Evolutionary conservation across 1,140 invertebrate species (phyloP).

Genomic region (Drosophila sproati): DNA sequence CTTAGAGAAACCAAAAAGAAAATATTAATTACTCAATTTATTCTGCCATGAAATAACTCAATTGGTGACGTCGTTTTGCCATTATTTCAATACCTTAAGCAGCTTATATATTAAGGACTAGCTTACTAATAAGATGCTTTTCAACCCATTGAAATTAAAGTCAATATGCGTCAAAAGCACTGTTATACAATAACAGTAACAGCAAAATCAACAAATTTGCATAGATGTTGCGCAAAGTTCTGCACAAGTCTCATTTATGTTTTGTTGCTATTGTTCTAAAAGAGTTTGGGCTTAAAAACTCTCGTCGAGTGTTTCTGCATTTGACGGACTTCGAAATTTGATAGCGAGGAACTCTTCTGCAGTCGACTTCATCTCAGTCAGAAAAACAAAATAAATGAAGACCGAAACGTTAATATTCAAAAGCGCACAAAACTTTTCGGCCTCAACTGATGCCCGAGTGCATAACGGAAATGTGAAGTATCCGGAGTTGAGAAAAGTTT

Average conservation of each 20-base stretch:
- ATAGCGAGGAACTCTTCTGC: conserved; percentile 30
- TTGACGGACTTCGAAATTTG: conserved; percentile 52
- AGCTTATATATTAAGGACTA: neutral
- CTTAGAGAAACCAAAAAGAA: neutral
- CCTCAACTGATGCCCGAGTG: conserved; percentile 20
- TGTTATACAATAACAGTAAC: conserved; percentile 13
- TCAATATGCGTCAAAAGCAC: conserved; percentile 45
- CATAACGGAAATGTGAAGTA: conserved; percentile 50
- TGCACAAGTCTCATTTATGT: conserved; percentile 30
- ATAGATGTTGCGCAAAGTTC: conserved; percentile 32
- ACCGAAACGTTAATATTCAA: conserved; percentile 33
- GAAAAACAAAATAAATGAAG: conserved; percentile 7
- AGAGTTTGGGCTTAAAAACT: conserved; percentile 10
- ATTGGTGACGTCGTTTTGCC: neutral
- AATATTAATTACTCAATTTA: conserved; percentile 4
- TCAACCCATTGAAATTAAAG: conserved; percentile 33
- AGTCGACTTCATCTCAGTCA: conserved; percentile 18
- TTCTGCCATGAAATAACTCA: neutral
- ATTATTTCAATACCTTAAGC: neutral
- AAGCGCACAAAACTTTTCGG: conserved; percentile 37
- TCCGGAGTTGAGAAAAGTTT: conserved; percentile 36
- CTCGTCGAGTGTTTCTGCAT: conserved; percentile 34
- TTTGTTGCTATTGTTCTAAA: conserved; percentile 19
- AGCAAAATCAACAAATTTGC: conserved; percentile 20
- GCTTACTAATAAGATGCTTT: neutral